phyloP scores from a whole-genome alignment of 2,888 invertebrate species.

The Dyspetes luteomarginatus region DNA sequence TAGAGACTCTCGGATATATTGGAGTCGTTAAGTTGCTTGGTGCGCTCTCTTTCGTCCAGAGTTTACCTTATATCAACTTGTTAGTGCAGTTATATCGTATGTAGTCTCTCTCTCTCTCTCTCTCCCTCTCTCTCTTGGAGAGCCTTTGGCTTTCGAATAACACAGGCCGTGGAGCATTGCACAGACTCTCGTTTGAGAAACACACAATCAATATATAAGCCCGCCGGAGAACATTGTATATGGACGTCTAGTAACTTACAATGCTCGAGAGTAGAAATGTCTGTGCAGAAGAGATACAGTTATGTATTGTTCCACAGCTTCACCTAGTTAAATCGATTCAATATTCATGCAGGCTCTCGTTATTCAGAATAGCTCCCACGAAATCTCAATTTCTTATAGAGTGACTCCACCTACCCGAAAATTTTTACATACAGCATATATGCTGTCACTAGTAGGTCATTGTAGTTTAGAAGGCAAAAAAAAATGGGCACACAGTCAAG shows the following conservation, averaged over 20 bases:
- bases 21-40: constrained; percentile 56
- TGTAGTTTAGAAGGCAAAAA: background rate
- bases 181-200: constrained; percentile 33
- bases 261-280: background rate
- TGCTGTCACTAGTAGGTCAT: background rate
- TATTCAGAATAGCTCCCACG: background rate
- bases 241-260: constrained; percentile 3
- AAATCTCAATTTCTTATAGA: constrained; percentile 18
- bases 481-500: too few relatives aligned
- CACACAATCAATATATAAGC: constrained; percentile 39
- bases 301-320: background rate
- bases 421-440: background rate
- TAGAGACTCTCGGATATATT: constrained; percentile 36
- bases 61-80: constrained; percentile 61
- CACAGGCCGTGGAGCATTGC: constrained; percentile 7
- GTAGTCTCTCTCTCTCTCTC: background rate
- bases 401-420: background rate
- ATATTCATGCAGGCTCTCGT: constrained; percentile 21
- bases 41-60: constrained; percentile 43
- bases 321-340: constrained; percentile 37
- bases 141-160: constrained; percentile 35
- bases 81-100: constrained; percentile 52
- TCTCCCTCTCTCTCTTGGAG: background rate
- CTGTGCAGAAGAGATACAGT: background rate
- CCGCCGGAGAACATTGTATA: background rate